A percentile compares a stretch with the other conserved stretches of the same genome.
Conservation (phyloP, 2,797 vertebrate genomes). For the Amazona ochrocephala region DNA sequence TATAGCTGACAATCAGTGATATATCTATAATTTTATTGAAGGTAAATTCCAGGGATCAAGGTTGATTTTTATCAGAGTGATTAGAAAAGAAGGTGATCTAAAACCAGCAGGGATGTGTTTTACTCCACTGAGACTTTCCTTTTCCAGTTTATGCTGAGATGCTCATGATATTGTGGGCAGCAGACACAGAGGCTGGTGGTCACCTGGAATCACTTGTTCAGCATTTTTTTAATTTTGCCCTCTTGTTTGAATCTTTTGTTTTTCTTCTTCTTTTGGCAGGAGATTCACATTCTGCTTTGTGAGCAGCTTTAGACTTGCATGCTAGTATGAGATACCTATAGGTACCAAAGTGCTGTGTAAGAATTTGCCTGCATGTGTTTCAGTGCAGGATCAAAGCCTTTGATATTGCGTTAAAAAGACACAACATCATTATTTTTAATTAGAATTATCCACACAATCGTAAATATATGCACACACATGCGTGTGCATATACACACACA, state of each 20-base stretch:
- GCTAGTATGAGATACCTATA: neutral
- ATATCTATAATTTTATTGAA: constrained; percentile 33
- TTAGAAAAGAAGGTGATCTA: constrained; percentile 39
- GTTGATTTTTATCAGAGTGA: neutral
- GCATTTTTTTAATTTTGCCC: neutral
- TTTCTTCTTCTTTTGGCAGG: neutral
- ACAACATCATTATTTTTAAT: constrained; percentile 7
- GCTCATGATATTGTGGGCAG: neutral
- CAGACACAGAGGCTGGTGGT: neutral
- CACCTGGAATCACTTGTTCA: neutral
- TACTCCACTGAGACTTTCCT: neutral
- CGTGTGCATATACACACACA: accelerated
- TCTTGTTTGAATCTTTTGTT: neutral
- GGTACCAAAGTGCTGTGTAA: neutral
- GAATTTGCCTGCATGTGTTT: neutral
- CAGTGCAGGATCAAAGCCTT: constrained; percentile 3
- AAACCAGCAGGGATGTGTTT: neutral
- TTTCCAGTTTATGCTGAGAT: neutral
- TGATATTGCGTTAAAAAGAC: neutral
- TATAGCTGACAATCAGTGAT: neutral
- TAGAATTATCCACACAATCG: constrained; percentile 32
- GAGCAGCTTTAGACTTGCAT: neutral
- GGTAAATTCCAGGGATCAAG: neutral
- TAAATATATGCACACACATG: constrained; percentile 44
- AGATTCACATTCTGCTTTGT: neutral